A percentile compares a stretch with the other conserved stretches of the same genome.
Conservation (phyloP, 2,797 vertebrate genomes). For the Manis crassicaudata region DNA sequence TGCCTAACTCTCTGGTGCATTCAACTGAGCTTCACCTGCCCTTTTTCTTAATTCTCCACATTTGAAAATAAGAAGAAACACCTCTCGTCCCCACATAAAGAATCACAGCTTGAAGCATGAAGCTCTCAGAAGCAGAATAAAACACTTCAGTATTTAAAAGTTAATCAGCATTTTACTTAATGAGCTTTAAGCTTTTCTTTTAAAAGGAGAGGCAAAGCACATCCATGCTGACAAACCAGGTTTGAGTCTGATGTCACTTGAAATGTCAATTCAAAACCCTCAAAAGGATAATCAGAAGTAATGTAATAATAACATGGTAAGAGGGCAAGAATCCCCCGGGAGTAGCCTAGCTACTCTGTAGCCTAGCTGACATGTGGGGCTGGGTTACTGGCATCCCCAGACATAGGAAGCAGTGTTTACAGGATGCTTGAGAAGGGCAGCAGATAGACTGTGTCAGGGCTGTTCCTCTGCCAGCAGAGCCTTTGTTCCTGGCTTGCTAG, state of each 20-base stretch:
- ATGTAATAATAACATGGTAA: fast-evolving
- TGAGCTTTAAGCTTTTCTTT: conserved; percentile 38
- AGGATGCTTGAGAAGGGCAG: neutral
- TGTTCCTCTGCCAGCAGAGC: neutral
- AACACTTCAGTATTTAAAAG: conserved; percentile 59
- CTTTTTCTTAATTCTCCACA: conserved; percentile 60
- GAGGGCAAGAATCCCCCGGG: fast-evolving
- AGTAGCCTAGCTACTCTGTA: no score
- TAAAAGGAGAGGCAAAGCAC: neutral
- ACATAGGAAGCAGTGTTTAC: neutral
- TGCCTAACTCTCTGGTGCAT: conserved; percentile 57
- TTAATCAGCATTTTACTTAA: conserved; percentile 50
- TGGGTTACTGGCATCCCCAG: neutral
- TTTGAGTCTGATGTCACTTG: conserved; percentile 24
- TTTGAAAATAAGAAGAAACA: conserved; percentile 71
- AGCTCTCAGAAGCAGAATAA: conserved; percentile 64
- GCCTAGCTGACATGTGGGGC: neutral
- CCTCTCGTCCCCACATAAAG: conserved; percentile 2
- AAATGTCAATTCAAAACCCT: conserved; percentile 49
- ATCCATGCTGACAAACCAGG: conserved; percentile 39
- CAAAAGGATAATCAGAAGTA: neutral
- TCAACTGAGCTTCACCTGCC: conserved; percentile 58
- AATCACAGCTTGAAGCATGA: conserved; percentile 63
- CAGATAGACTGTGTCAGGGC: neutral
- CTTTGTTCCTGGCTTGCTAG: conserved; percentile 37